Evolutionary conservation across 23 tunicate genomes (phyloP).

Genomic region (Styela clava): DNA sequence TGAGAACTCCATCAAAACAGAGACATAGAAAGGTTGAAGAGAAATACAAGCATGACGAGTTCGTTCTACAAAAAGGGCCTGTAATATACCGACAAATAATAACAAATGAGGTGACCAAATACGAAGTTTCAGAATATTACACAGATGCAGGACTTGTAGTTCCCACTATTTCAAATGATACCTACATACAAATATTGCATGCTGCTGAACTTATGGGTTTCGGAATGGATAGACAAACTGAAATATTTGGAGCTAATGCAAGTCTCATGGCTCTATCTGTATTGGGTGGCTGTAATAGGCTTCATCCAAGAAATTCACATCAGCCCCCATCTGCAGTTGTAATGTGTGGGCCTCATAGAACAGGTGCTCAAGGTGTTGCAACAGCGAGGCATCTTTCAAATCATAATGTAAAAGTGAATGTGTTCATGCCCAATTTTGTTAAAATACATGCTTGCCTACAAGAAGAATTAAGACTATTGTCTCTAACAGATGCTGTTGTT

Average conservation of each 20-base stretch:
- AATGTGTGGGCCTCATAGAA: slow-evolving; percentile 54
- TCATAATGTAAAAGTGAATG: slow-evolving; percentile 71
- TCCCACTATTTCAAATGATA: slow-evolving; percentile 50
- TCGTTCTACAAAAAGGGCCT: slow-evolving; percentile 61
- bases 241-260: slow-evolving; percentile 66
- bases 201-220: slow-evolving; percentile 64
- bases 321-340: slow-evolving; percentile 76
- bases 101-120: slow-evolving; percentile 28
- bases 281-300: slow-evolving; percentile 59
- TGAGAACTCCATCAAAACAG: slow-evolving; percentile 45
- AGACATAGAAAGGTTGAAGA: slow-evolving; percentile 34
- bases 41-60: slow-evolving; percentile 78
- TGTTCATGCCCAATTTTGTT: slow-evolving; percentile 69
- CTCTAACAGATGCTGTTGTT: slow-evolving; percentile 44
- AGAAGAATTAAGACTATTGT: slow-evolving; percentile 60
- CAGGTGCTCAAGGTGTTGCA: slow-evolving; percentile 79
- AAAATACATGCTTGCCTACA: slow-evolving; percentile 60
- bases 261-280: slow-evolving; percentile 65
- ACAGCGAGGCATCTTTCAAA: slow-evolving; percentile 77
- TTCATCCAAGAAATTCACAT: slow-evolving; percentile 76
- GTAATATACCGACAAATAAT: slow-evolving; percentile 71
- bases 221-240: slow-evolving; percentile 47
- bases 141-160: slow-evolving; percentile 84
- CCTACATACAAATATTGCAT: slow-evolving; percentile 33
- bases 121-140: slow-evolving; percentile 67